Evolutionary conservation across 2,888 invertebrate species (phyloP), one percentile per base, ranked within the genome.

Genomic region (Therioaphis trifolii): DNA sequence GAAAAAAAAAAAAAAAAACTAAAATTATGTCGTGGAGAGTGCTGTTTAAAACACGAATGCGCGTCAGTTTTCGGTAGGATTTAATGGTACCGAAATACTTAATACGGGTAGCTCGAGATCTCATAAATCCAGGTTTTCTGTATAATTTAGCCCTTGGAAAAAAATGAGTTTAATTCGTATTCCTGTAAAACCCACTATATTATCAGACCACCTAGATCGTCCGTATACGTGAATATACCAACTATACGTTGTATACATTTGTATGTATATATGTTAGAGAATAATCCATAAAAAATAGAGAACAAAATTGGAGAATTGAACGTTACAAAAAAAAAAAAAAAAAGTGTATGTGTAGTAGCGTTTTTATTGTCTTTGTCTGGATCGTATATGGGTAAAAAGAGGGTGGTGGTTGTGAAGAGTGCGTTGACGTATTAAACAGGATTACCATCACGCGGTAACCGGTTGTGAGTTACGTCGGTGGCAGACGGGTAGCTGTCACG

Each of bases 291-390:
- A 58, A 43, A 72, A 72, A 82, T 71, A 61, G 52, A 49, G 0
- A 49, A 78, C 71, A 43, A 80, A 77, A 66, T 66, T 46, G 77
- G 66, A 61, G 35, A 46, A 61, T 35, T 35, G 35, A 7, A 3
- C 35, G 35, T 11, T 21, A 49, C 4, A 12, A 35, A 40, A 76
- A 76, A 74, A 75, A 72, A 58, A 75, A 58, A 43, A 21, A 40
- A 21, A 27, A n/a, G 46, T 46, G 49, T 29, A 58, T 21, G 27
- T 11, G 24, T 66, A 61, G 24, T 35, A 61, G 11, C 29, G 49
- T 82, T 63, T 63, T 82, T 72, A 72, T 82, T 82, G 71, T 82
- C 52, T 82, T 63, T 27, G 58, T 46, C 72, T 80, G 61, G 46
- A 9, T 21, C 35, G 46, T 49, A 21, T 35, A 11, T 66, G 40